A percentile compares a stretch with the other conserved stretches of the same genome.
These are phyloP conservation scores for Tipula vernalis DNA, from an alignment of 2,888 invertebrate species.

Conservation along the genomic window DNA sequence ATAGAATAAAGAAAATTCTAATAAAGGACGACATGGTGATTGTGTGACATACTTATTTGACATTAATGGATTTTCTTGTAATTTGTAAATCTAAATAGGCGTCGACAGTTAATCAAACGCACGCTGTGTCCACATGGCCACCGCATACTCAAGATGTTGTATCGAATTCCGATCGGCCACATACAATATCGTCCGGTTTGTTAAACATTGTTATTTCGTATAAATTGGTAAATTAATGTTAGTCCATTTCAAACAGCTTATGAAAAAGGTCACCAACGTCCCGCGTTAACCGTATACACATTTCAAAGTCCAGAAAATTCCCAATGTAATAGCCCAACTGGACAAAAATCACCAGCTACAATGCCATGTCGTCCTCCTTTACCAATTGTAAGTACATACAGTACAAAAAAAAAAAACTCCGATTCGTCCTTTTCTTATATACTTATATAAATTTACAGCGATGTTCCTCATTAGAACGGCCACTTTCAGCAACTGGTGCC, in stretches of 20 bases:
- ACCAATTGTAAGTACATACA: conserved; percentile 46
- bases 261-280: conserved; percentile 72
- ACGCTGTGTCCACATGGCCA: conserved; percentile 36
- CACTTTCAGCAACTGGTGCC: conserved; percentile 44
- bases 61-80: not conserved
- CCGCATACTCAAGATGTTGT: conserved; percentile 36
- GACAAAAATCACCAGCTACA: conserved; percentile 40
- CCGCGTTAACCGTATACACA: conserved; percentile 77
- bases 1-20: not conserved
- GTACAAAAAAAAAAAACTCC: not conserved
- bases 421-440: not conserved
- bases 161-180: conserved; percentile 67
- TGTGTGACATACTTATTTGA: not conserved
- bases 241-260: conserved; percentile 46
- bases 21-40: conserved; percentile 4
- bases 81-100: not conserved
- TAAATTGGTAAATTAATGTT: not conserved
- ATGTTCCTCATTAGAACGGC: conserved; percentile 78
- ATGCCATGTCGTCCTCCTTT: conserved; percentile 51
- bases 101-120: conserved; percentile 33
- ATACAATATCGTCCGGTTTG: conserved; percentile 78
- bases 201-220: not conserved
- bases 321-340: conserved; percentile 25
- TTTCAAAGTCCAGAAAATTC: conserved; percentile 62
- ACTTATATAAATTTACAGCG: conserved; percentile 37